A percentile compares a stretch with the other conserved stretches of the same genome.
phyloP scores from a whole-genome alignment of 2,113 vertebrate genomes.

The Aegypius monachus region DNA sequence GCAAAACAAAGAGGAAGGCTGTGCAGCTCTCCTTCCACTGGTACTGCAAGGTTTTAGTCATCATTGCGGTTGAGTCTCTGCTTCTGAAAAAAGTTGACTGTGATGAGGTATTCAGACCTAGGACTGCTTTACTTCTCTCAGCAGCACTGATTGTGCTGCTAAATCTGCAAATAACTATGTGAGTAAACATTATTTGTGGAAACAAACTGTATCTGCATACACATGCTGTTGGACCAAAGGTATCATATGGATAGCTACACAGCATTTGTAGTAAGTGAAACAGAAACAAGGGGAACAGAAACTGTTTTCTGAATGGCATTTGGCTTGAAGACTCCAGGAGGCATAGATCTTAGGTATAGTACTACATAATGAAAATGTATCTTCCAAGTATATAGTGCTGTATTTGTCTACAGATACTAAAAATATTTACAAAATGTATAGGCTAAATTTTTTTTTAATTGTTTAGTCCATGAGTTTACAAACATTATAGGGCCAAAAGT shows the following conservation, averaged over 20 bases:
- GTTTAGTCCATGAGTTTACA: background rate
- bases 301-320: background rate
- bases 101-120: background rate
- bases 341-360: background rate
- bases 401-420: background rate
- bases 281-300: background rate
- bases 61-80: background rate
- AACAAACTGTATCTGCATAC: background rate
- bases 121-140: background rate
- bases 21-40: background rate
- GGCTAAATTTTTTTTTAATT: background rate
- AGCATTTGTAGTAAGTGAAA: background rate
- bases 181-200: background rate
- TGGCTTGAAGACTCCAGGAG: background rate
- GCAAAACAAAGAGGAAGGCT: background rate
- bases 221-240: background rate
- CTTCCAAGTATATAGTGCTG: background rate
- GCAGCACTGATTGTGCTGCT: background rate
- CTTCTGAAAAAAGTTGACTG: background rate
- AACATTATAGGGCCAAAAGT: background rate
- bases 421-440: background rate
- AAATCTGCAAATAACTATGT: background rate
- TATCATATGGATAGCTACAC: background rate
- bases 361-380: background rate
- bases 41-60: background rate